Evolutionary conservation across 2,113 vertebrate genomes (phyloP).

Genomic region (Hydropotes inermis): DNA sequence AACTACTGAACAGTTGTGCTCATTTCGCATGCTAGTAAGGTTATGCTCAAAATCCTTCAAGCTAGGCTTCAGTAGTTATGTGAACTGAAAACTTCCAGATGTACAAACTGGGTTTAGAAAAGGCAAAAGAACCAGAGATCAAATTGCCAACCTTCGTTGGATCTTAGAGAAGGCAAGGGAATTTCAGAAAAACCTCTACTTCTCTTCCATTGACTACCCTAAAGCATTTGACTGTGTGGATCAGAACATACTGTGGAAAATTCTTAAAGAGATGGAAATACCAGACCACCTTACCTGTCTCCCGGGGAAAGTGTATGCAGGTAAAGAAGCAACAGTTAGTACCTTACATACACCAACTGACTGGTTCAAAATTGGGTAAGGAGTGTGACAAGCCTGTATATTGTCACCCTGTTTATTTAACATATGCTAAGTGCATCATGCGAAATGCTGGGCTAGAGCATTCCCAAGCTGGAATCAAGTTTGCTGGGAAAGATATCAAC

Average conservation of each 20-base stretch:
- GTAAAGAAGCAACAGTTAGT: neutral
- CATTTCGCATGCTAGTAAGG: neutral
- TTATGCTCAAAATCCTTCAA: neutral
- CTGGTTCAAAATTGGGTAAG: neutral
- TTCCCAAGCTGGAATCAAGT: neutral
- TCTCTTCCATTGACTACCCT: neutral
- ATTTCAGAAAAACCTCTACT: neutral
- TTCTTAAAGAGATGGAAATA: neutral
- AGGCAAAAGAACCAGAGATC: neutral
- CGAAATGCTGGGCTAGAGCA: neutral
- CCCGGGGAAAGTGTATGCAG: neutral
- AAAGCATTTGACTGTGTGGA: neutral
- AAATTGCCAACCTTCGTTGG: neutral
- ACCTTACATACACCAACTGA: neutral
- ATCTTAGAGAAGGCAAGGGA: neutral
- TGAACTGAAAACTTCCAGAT: neutral
- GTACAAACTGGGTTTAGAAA: neutral
- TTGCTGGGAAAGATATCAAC: neutral
- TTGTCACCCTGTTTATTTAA: neutral
- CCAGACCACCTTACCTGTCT: neutral
- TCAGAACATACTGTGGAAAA: neutral
- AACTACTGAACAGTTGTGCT: neutral
- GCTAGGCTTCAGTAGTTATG: neutral
- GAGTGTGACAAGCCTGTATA: neutral
- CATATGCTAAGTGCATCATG: neutral